Evolutionary conservation across 2,797 vertebrate genomes (phyloP).

Genomic region (Selene dorsalis): DNA sequence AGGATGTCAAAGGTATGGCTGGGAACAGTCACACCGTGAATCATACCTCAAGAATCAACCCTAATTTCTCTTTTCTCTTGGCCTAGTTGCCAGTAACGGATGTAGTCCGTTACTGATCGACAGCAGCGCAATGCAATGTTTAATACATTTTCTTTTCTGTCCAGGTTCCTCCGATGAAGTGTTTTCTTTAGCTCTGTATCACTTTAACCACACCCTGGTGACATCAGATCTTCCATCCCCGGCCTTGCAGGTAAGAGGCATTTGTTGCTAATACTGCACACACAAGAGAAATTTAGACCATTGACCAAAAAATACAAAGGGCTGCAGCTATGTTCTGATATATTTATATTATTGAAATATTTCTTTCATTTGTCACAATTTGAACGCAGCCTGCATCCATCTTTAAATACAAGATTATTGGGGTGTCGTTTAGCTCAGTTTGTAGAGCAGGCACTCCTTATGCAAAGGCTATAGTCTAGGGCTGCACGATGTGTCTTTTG

Average conservation of each 20-base stretch:
- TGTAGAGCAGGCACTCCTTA: too few species aligned
- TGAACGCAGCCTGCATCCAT: too few species aligned
- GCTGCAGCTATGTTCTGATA: too few species aligned
- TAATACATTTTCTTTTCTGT: constrained; percentile 2
- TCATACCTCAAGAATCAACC: not conserved
- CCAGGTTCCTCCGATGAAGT: constrained; percentile 95
- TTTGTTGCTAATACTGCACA: not conserved
- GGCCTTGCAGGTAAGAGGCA: constrained; percentile 88
- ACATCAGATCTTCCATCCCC: constrained; percentile 98
- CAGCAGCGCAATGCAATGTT: not conserved
- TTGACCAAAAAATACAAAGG: not conserved
- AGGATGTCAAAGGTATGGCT: constrained; percentile 93
- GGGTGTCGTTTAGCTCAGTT: too few species aligned
- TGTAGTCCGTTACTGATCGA: not conserved
- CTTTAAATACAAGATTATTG: too few species aligned
- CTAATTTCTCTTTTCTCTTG: not conserved
- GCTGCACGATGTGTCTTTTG: too few species aligned
- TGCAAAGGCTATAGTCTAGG: too few species aligned
- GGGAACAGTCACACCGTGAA: accelerated
- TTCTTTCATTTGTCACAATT: too few species aligned
- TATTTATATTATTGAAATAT: too few species aligned
- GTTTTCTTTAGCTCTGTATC: constrained; percentile 95
- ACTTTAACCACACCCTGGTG: constrained; percentile 98
- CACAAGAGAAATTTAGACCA: not conserved
- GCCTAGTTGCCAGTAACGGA: not conserved